Evolutionary conservation across 2,113 vertebrate species (phyloP), one percentile per base, ranked within the genome.

Genomic region (Geothlypis trichas): DNA sequence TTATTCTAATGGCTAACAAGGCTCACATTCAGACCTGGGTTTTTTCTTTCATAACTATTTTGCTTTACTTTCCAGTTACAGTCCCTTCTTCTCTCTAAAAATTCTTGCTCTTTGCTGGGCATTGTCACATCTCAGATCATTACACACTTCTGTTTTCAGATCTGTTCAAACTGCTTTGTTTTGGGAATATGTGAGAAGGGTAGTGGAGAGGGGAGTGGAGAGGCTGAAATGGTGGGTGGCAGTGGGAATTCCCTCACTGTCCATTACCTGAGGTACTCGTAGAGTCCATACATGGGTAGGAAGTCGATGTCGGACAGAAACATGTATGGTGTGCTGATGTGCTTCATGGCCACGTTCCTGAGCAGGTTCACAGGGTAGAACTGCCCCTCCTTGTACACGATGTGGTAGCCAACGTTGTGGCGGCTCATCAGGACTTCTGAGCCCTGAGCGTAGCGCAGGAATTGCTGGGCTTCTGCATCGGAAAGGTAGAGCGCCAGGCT

Each of bases 261-360:
- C 13, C 28, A 20, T 68, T 97, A 99, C 99, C 99, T 99, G 98
- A 99, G 99, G 98, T 99, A 99, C 98, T 99, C 99, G 91, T 99
- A 99, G 97, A 99, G 99, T 95, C 99, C 99, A 44, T 99, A 99
- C 99, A 99, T 99, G 85, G 99, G 99, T 97, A 99, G 98, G 98
- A 99, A 99, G 98, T 99, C 99, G 33, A 99, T 99, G 98, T 99
- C 99, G 0, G 99, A 99, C 59, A 99, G 98, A 94, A 99, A 99
- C 98, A 99, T 98, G 98, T 99, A 99, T 5, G 99, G 99, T 0
- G 99, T 99, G 98, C 98, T 99, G 98, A 99, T 99, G 68, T 99
- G 99, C 91, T 98, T 98, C 99, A 99, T 99, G 94, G 99, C 99
- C 95, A 99, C 99, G 5, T 99, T 99, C 39, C 99, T 98, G 77